phyloP scores from a whole-genome alignment of 64 coral and sea anemone species.

The Porites lutea region DNA sequence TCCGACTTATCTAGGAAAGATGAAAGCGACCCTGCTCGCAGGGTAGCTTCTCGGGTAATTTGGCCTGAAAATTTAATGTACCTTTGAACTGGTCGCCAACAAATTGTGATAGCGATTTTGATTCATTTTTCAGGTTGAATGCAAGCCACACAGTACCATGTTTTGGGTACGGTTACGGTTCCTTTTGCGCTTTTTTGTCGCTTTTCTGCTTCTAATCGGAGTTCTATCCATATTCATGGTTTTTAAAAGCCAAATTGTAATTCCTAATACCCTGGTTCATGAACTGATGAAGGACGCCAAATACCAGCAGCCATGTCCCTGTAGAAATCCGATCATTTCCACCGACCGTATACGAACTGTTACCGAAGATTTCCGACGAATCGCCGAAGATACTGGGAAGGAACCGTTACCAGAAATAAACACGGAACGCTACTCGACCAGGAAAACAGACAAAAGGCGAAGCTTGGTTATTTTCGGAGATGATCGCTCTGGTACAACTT shows the following conservation, averaged over 20 bases:
- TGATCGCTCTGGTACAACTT: constrained; percentile 72
- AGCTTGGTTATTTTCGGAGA: constrained; percentile 68
- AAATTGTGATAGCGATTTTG: not conserved
- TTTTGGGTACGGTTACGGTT: not conserved
- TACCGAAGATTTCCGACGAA: not conserved
- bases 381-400: not conserved
- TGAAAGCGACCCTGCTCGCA: too few relatives aligned
- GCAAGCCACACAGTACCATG: not conserved
- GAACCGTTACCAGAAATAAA: not conserved
- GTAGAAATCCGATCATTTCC: not conserved
- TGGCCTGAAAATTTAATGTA: too few relatives aligned
- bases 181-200: not conserved
- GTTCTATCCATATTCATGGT: not conserved
- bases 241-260: not conserved
- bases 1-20: too few relatives aligned
- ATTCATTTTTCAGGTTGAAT: not conserved
- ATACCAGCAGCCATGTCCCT: not conserved
- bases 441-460: constrained; percentile 22
- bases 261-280: not conserved
- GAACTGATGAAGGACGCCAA: not conserved
- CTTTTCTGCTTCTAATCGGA: not conserved
- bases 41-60: too few relatives aligned
- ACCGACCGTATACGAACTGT: too few relatives aligned
- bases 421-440: not conserved
- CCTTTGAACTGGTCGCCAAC: not conserved